These are phyloP conservation scores for Cheirogaleus major DNA, from an alignment of 2,797 vertebrate species.

Conservation along the genomic window DNA sequence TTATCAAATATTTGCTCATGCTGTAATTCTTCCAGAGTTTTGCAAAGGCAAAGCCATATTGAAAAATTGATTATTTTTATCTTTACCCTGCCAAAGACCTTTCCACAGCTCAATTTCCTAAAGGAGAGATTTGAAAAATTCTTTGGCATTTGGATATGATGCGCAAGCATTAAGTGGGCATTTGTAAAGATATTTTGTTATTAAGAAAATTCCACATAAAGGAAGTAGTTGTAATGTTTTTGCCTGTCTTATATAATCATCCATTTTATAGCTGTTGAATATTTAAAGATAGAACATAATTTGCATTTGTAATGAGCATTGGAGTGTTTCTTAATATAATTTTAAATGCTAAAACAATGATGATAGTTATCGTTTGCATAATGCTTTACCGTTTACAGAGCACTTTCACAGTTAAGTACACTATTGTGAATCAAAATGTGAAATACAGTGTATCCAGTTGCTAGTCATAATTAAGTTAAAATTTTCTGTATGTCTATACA, in stretches of 20 bases:
- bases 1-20: conserved; percentile 8
- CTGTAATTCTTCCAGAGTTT: background rate
- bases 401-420: background rate
- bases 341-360: conserved; percentile 19
- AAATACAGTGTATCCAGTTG: background rate
- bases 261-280: conserved; percentile 30
- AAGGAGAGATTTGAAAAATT: conserved; percentile 30
- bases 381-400: conserved; percentile 14
- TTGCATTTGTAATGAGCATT: conserved; percentile 38
- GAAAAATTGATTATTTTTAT: conserved; percentile 16
- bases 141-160: conserved; percentile 1
- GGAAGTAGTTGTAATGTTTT: conserved; percentile 29
- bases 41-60: background rate
- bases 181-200: conserved; percentile 45
- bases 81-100: background rate
- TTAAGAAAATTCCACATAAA: background rate
- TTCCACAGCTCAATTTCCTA: conserved; percentile 19
- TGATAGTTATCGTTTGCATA: conserved; percentile 22
- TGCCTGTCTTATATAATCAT: conserved; percentile 21
- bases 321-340: conserved; percentile 32
- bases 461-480: background rate
- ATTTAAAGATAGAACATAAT: conserved; percentile 41
- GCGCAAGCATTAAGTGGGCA: background rate
- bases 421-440: background rate
- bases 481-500: background rate